phyloP scores from a whole-genome alignment of 2,113 vertebrate genomes.

The Blennius ocellaris region DNA sequence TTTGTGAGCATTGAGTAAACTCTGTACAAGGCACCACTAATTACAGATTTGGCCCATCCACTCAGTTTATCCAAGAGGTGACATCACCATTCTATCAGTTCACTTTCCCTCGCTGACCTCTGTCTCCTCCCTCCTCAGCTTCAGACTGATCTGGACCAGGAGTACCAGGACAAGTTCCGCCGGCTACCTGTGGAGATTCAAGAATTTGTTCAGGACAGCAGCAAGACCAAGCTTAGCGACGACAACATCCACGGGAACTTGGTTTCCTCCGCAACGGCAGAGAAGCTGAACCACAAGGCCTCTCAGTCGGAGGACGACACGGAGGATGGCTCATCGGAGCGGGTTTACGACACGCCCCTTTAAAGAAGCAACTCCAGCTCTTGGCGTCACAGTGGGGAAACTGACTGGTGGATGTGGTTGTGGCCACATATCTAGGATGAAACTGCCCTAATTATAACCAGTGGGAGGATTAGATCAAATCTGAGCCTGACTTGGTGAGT shows the following conservation, averaged over 20 bases:
- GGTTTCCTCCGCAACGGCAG: constrained; percentile 78
- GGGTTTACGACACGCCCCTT: constrained; percentile 91
- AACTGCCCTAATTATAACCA: constrained; percentile 59
- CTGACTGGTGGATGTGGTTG: constrained; percentile 55
- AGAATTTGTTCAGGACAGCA: constrained; percentile 97
- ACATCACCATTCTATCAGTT: background rate
- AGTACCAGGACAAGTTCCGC: constrained; percentile 98
- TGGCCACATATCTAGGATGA: constrained; percentile 52
- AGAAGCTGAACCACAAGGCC: constrained; percentile 89
- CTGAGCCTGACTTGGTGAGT: constrained; percentile 75
- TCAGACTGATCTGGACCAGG: constrained; percentile 95
- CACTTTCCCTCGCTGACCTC: background rate
- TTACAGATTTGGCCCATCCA: no score
- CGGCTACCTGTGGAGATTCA: constrained; percentile 97
- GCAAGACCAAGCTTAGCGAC: constrained; percentile 90
- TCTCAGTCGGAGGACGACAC: constrained; percentile 88
- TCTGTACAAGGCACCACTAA: no score
- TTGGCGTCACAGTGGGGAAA: constrained; percentile 48
- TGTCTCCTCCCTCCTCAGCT: constrained; percentile 81
- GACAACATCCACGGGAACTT: constrained; percentile 76
- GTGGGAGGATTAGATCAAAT: constrained; percentile 70
- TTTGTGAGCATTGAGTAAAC: background rate
- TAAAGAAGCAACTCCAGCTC: constrained; percentile 73
- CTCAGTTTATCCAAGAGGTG: no score
- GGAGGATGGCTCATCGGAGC: constrained; percentile 87